These are phyloP conservation scores for Platycnemis pennipes DNA, from an alignment of 2,888 invertebrate genomes.

Conservation along the genomic window DNA sequence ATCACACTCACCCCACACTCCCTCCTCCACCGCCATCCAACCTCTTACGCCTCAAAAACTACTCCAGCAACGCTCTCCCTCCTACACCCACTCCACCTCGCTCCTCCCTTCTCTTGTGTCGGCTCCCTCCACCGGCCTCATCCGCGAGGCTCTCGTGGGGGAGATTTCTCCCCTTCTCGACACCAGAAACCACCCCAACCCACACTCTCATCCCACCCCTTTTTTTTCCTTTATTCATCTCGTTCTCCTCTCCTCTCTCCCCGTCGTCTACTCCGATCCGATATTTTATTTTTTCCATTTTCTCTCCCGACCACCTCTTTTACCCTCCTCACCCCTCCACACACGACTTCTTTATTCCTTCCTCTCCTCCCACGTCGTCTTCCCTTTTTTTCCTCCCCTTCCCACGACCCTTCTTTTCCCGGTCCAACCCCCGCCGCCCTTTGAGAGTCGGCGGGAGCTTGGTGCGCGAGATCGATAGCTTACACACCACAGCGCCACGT, in stretches of 20 bases:
- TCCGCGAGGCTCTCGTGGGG: not conserved
- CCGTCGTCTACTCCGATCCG: constrained; percentile 21
- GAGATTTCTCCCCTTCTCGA: too few species aligned
- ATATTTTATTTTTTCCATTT: constrained; percentile 20
- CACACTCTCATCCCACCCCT: too few species aligned
- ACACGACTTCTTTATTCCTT: not conserved
- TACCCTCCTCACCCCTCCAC: not conserved
- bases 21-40: not conserved
- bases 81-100: not conserved
- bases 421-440: not conserved
- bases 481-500: not conserved
- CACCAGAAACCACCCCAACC: too few species aligned
- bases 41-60: constrained; percentile 46
- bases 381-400: not conserved
- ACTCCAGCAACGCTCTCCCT: not conserved
- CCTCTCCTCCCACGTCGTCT: not conserved
- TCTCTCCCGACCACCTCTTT: not conserved
- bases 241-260: too few species aligned
- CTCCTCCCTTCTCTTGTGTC: not conserved
- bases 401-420: not conserved
- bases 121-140: not conserved
- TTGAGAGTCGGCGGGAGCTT: not conserved
- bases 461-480: constrained; percentile 36
- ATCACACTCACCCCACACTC: not conserved
- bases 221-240: too few species aligned